Conservation (phyloP, 2,888 invertebrate species). For the Monopis laevigella region DNA sequence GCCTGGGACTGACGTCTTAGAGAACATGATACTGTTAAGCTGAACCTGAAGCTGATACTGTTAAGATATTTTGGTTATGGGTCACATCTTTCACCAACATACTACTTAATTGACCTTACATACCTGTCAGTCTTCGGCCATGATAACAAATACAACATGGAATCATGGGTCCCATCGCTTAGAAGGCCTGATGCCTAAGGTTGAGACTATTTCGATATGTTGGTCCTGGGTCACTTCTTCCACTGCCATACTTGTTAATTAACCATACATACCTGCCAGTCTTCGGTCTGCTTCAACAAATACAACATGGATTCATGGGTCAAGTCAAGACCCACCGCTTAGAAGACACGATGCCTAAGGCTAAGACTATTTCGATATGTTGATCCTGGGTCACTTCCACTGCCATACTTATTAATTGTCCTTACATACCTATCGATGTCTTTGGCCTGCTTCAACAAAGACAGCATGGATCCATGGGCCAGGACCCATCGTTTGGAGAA, state of each 20-base stretch:
- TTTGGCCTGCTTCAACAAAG: conserved; percentile 48
- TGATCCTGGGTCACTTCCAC: conserved; percentile 50
- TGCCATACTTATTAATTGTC: no score
- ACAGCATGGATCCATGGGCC: conserved; percentile 60
- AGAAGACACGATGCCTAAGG: conserved; percentile 61
- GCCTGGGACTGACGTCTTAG: no score
- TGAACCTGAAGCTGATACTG: no score
- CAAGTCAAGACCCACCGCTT: conserved; percentile 62
- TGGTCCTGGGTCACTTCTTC: no score
- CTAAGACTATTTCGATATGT: conserved; percentile 56
- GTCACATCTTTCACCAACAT: no score
- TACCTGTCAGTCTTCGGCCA: no score
- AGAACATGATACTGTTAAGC: no score
- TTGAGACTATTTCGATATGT: no score
- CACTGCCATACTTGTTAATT: no score
- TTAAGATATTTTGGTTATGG: no score
- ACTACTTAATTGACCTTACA: no score
- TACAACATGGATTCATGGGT: conserved; percentile 61
- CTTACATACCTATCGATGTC: conserved; percentile 32
- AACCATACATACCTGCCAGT: no score
- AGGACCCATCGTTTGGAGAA: conserved; percentile 63
- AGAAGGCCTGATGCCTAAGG: conserved; percentile 56
- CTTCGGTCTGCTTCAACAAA: conserved; percentile 48
- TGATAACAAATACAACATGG: conserved; percentile 52
- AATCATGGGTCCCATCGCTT: conserved; percentile 65